Evolutionary conservation across 2,797 vertebrate genomes (phyloP).

Genomic region (Lepus oiostolus): DNA sequence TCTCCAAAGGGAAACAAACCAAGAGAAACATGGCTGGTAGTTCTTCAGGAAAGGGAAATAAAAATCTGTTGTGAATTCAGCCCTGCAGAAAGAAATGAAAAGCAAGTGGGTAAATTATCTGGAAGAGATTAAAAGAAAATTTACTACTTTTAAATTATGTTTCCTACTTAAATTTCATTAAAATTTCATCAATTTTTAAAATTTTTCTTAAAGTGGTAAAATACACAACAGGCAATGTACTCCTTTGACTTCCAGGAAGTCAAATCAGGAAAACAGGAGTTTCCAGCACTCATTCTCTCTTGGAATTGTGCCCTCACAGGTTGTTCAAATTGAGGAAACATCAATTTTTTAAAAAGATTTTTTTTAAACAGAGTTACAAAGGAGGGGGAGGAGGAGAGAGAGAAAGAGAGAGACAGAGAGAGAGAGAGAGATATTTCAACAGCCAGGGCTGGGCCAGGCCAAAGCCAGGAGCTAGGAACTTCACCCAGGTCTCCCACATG

Average conservation of each 20-base stretch:
- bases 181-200: neutral
- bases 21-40: neutral
- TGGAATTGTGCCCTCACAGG: too few species aligned
- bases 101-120: neutral
- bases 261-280: neutral
- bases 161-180: neutral
- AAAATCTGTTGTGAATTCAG: neutral
- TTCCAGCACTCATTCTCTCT: neutral
- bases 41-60: constrained; percentile 10
- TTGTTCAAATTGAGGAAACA: too few species aligned
- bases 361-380: too few species aligned
- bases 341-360: too few species aligned
- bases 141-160: neutral
- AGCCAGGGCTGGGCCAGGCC: too few species aligned
- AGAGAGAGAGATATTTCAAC: too few species aligned
- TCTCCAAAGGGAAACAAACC: too few species aligned
- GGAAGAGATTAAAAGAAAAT: too few species aligned
- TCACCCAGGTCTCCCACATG: too few species aligned
- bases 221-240: neutral
- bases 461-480: too few species aligned
- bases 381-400: too few species aligned
- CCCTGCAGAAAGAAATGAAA: neutral
- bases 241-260: neutral
- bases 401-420: too few species aligned
- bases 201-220: neutral